Evolutionary conservation across 2,797 vertebrate genomes (phyloP), one percentile per base, ranked within the genome.

Genomic region (Sphenopsis melanotis): DNA sequence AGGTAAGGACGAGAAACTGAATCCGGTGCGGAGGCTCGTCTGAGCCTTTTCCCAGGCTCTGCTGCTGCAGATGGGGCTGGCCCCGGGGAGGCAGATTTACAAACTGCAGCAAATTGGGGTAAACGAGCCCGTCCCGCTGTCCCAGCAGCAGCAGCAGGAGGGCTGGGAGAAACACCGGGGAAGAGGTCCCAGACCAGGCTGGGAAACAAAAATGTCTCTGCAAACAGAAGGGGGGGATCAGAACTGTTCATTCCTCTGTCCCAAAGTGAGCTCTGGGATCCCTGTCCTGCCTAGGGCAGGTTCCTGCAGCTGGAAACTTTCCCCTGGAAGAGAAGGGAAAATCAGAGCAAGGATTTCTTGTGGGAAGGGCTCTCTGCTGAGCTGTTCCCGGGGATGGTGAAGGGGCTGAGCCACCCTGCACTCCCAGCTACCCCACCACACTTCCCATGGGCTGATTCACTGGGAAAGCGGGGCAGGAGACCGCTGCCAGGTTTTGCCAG

Each of bases 21-120:
- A 86, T 66, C 81, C 49, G 89, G 29, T 78, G 74, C 41, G 68
- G n/a, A 21, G 68, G 68, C 78, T 94, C 36, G 0, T 34, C 9
- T 2, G 61, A 90, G 93, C 76, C 53, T 0, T 87, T 96, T 94
- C 94, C 91, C 94, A 91, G 87, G 39, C 85, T 50, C 76, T 24
- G 5, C 81, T 36, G 44, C 94, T 65, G 91, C 94, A 94, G 93
- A 83, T 69, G 93, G 87, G 87, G 65, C 78, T 80, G 91, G 78
- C 90, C 83, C 83, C 9, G 87, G 75, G 84, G 42, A 94, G 89
- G 26, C 56, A 93, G 89, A 92, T 97, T 95, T 87, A 95, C 94
- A 90, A 85, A 94, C 87, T 86, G 90, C 89, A 78, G 42, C 93
- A 86, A 93, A 95, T 92, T 15, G 65, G 93, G 81, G 71, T 39